Base-by-base conservation (phyloP, 2,113 vertebrate genomes). In the Thymallus thymallus region DNA sequence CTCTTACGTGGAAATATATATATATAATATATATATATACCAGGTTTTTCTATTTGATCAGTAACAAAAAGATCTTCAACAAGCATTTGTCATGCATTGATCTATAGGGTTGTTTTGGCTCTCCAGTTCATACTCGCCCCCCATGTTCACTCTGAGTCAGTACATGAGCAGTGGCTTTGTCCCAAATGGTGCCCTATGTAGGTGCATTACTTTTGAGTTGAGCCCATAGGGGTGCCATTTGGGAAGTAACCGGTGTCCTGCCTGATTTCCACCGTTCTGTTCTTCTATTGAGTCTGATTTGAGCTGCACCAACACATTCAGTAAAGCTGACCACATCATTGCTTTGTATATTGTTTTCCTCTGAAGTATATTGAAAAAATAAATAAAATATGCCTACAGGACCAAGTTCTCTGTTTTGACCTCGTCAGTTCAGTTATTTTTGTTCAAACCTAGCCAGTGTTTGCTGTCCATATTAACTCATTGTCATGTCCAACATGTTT, bases 321-420 rank as follows among this genome's bases (percentile, higher is more conserved):
- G 93, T 92, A 91, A 95, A 91, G 88, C 90, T 93, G 93, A 94
- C 90, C 91, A 92, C 84, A 88, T 26, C 26, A 26, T 94, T 91
- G 95, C 95, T 96, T 96, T 97, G 95, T 96, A 95, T 94, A 95
- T 96, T 96, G 94, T 96, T 96, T 97, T 95, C 48, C 16, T 51
- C 93, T 96, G 95, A 96, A 41, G 92, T 96, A 95, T 96, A 96
- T 95, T 86, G 83, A 87, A 74, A 83, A 88, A 88, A 84, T 41
- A 83, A 91, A 90, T 89, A 87, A 91, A 91, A 86, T 79, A 75
- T 89, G 78, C 79, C 86, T 87, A 80, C 81, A 76, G 81, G 82
- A 71, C 70, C 35, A 30, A 45, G 67, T 79, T 83, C 51, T 84
- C 80, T 73, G 68, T 4, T 86, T 78, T 62, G 60, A 10, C 24